phyloP scores from a whole-genome alignment of 1,140 invertebrate species.

The Pogonus chalceus region DNA sequence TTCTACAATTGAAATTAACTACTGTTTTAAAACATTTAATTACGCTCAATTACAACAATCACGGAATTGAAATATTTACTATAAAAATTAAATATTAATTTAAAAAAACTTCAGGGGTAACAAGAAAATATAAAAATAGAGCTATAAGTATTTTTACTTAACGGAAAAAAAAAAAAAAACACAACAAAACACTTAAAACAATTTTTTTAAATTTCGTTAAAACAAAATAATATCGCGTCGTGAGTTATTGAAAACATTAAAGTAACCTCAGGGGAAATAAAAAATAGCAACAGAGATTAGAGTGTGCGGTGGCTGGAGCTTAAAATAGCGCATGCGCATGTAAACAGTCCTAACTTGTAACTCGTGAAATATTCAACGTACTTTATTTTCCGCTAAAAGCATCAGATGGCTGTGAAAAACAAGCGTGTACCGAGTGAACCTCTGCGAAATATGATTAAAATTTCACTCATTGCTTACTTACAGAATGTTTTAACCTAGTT shows the following conservation, averaged over 20 bases:
- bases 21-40: too few relatives aligned
- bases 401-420: neutral
- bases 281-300: neutral
- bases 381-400: neutral
- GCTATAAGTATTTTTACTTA: neutral
- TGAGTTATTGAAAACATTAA: neutral
- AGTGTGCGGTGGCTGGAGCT: neutral
- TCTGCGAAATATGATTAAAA: too few relatives aligned
- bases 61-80: too few relatives aligned
- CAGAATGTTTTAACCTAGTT: too few relatives aligned
- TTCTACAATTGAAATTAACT: too few relatives aligned
- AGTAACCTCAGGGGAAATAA: neutral
- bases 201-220: neutral
- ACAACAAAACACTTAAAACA: neutral
- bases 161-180: neutral
- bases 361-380: neutral
- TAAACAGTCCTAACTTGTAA: neutral
- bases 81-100: too few relatives aligned
- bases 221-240: neutral
- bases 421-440: too few relatives aligned
- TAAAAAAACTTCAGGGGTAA: too few relatives aligned
- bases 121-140: neutral
- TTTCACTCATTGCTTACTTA: too few relatives aligned
- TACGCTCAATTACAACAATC: too few relatives aligned
- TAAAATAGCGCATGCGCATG: neutral